phyloP scores from a whole-genome alignment of 2,113 vertebrate genomes.

The Jaculus jaculus region DNA sequence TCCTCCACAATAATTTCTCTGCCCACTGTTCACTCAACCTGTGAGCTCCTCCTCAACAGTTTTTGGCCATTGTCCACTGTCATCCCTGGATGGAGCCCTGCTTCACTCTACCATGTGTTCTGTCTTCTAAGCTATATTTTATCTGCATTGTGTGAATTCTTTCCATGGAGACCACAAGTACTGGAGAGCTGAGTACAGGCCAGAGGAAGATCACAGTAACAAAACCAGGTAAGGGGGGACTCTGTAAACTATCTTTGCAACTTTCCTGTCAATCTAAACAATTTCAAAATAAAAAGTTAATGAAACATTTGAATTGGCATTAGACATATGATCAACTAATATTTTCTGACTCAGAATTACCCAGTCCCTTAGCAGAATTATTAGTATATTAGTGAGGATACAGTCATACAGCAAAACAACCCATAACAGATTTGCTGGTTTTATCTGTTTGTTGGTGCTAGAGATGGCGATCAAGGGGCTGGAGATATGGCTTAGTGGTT shows the following conservation, averaged over 20 bases:
- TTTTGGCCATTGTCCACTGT: too few relatives aligned
- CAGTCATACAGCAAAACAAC: background rate
- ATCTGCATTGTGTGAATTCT: background rate
- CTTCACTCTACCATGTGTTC: too few relatives aligned
- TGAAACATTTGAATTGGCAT: slow-evolving; percentile 27
- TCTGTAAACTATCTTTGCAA: background rate
- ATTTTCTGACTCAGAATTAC: slow-evolving; percentile 3
- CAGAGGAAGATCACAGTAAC: background rate
- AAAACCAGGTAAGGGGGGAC: background rate
- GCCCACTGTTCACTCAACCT: background rate
- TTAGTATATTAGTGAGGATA: background rate
- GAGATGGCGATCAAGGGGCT: too few relatives aligned
- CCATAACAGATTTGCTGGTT: background rate
- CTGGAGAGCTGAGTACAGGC: too few relatives aligned
- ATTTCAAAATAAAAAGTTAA: slow-evolving; percentile 19
- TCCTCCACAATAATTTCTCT: background rate
- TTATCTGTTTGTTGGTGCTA: background rate
- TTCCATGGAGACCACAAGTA: background rate
- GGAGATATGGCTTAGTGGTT: too few relatives aligned
- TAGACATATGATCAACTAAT: slow-evolving; percentile 19
- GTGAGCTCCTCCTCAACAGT: background rate
- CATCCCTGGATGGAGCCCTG: too few relatives aligned
- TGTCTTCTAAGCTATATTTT: background rate
- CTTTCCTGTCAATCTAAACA: slow-evolving; percentile 36
- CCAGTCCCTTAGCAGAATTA: background rate